Evolutionary conservation across 2,797 vertebrate species (phyloP), one percentile per base, ranked within the genome.

Genomic region (Peromyscus melanophrys): DNA sequence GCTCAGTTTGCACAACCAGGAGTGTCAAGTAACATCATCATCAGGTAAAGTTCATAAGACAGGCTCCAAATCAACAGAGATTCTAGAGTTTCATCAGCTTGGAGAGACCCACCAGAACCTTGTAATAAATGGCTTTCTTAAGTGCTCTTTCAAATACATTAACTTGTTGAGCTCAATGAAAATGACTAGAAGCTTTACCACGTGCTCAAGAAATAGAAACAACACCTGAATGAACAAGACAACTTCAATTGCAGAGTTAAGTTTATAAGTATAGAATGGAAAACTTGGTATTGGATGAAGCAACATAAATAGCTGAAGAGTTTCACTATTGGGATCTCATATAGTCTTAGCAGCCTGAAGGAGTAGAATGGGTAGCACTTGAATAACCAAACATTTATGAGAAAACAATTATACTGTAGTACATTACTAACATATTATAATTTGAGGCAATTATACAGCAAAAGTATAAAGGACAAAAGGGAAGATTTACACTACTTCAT

Each of bases 371-470:
- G 27, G 84, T 29, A 96, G 69, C 73, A 95, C 46, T 87, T 80
- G 73, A 97, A 97, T 92, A 97, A 80, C 55, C 90, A 91, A 57
- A 86, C 59, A 91, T 95, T 95, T 94, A 89, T 83, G 92, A 95
- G 75, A 94, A 96, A 96, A 91, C 57, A 96, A 92, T 40, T 90
- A n/a, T 19, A 91, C 16, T 81, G 1, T 71, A 65, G 8, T 78
- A 61, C 75, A 57, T 27, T 67, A 63, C 37, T 34, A 37, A 91
- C 40, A 46, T 61, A 84, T 77, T 95, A 65, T 90, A 49, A 84
- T 89, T 94, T 90, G 37, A 84, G 73, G 63, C 40, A 96, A 97
- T 85, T 90, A 34, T 69, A 78, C 86, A 52, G 67, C 43, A 25
- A 95, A 96, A 97, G 63, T 52, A 92, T 86, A 95, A 82, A 96